phyloP scores from a whole-genome alignment of 1,140 invertebrate genomes.

The Elysia chlorotica region DNA sequence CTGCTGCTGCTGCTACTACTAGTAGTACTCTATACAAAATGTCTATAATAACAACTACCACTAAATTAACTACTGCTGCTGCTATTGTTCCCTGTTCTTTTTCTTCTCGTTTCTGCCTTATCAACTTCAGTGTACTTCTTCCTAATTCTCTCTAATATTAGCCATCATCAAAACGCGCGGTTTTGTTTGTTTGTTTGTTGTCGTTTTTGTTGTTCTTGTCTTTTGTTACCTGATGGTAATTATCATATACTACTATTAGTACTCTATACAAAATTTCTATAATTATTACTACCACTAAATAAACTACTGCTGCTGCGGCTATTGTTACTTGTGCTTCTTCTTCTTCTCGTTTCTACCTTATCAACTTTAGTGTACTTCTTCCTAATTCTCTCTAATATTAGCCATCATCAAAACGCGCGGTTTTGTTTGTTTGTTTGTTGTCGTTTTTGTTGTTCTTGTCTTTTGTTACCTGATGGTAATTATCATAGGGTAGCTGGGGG shows the following conservation, averaged over 20 bases:
- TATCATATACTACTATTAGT: no score
- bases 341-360: neutral
- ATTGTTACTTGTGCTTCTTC: neutral
- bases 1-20: no score
- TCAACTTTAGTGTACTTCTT: neutral
- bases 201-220: no score
- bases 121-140: neutral
- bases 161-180: neutral
- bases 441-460: no score
- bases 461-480: no score
- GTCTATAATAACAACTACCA: neutral
- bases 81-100: neutral
- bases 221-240: no score
- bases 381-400: neutral
- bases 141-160: neutral
- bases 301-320: neutral
- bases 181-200: no score
- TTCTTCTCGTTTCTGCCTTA: neutral
- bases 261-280: no score
- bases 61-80: neutral
- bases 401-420: neutral
- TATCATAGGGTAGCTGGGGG: no score
- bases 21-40: no score
- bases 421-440: no score
- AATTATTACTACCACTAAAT: neutral